Percentiles rank a stretch among this genome's conserved stretches.
Conservation (phyloP, 37 sponge, comb jelly and placozoan species). For the Bolinopsis microptera region DNA sequence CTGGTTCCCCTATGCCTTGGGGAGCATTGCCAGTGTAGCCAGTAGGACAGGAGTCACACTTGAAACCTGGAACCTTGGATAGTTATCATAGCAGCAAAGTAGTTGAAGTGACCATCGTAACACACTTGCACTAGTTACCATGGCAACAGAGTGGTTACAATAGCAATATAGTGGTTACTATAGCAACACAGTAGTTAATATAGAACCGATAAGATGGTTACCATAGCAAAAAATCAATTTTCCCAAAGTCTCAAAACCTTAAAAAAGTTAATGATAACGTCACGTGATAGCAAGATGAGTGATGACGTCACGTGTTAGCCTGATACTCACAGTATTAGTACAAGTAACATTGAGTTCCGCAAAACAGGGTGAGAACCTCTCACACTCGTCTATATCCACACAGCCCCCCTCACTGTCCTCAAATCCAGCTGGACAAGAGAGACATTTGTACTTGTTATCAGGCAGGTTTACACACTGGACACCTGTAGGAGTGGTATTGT, state of each 20-base stretch:
- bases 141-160: too few relatives aligned
- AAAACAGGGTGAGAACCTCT: conserved; percentile 6
- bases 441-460: background rate
- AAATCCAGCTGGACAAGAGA: conserved; percentile 47
- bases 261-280: too few relatives aligned
- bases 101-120: too few relatives aligned
- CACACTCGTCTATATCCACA: conserved; percentile 65
- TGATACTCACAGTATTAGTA: conserved; percentile 9
- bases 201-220: too few relatives aligned
- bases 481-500: conserved; percentile 14
- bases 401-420: background rate
- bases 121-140: too few relatives aligned
- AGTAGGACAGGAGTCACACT: conserved; percentile 27
- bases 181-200: too few relatives aligned
- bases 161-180: too few relatives aligned
- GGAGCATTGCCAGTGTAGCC: conserved; percentile 59
- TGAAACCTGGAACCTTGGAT: conserved; percentile 55
- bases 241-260: too few relatives aligned
- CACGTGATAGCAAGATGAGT: too few relatives aligned
- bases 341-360: background rate
- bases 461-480: conserved; percentile 57
- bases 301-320: too few relatives aligned
- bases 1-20: conserved; percentile 47
- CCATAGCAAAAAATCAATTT: too few relatives aligned
- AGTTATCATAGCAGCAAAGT: background rate